phyloP scores from a whole-genome alignment of 2,797 vertebrate genomes.

The Esox masquinongy region DNA sequence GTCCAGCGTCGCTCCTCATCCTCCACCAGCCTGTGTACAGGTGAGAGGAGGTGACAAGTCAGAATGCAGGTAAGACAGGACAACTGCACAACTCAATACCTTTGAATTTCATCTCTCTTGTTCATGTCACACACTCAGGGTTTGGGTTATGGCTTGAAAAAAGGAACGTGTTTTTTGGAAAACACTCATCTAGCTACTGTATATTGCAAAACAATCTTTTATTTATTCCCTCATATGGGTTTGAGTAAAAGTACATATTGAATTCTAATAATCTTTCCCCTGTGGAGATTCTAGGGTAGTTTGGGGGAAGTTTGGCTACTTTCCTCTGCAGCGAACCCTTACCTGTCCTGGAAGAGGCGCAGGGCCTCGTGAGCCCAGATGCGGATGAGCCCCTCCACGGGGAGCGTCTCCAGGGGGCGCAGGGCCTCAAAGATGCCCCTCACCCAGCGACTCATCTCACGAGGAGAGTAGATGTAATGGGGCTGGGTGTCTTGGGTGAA shows the following conservation, averaged over 20 bases:
- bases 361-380: slow-evolving; percentile 99
- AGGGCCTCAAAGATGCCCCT: slow-evolving; percentile 96
- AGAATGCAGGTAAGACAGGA: not conserved
- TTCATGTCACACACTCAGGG: not conserved
- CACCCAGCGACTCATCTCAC: slow-evolving; percentile 99
- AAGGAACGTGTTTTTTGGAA: not conserved
- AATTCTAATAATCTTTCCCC: too few relatives aligned
- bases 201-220: not conserved
- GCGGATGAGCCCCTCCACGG: slow-evolving; percentile 96
- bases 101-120: not conserved
- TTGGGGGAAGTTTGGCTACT: not conserved
- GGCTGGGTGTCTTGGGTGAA: slow-evolving; percentile 99
- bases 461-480: slow-evolving; percentile 98
- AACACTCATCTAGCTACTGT: not conserved
- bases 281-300: not conserved
- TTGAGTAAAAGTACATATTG: too few relatives aligned
- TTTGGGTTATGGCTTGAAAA: not conserved
- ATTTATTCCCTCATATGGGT: too few relatives aligned
- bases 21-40: slow-evolving; percentile 84
- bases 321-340: slow-evolving; percentile 4
- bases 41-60: not conserved
- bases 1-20: slow-evolving; percentile 98
- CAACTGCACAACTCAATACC: not conserved
- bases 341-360: slow-evolving; percentile 99
- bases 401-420: slow-evolving; percentile 91